These are phyloP conservation scores for Sapajus apella DNA, from an alignment of 2,113 vertebrate genomes.

Conservation along the genomic window DNA sequence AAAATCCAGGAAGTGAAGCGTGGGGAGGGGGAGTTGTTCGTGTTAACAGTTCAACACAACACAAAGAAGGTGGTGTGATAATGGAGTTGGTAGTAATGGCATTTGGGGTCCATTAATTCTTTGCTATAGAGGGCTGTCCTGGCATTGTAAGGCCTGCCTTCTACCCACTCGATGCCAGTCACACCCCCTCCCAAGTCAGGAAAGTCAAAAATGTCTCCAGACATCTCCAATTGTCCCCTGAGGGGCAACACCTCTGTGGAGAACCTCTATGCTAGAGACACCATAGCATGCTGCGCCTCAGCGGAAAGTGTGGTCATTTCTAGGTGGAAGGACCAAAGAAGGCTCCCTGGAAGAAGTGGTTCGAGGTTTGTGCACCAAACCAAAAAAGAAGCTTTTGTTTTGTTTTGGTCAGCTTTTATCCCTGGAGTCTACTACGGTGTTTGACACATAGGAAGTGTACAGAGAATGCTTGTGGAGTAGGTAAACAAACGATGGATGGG, in stretches of 20 bases:
- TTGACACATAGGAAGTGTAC: not conserved
- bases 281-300: rapidly evolving
- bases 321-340: not conserved
- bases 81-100: not conserved
- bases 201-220: not conserved
- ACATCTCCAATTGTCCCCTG: not conserved
- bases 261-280: not conserved
- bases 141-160: not conserved
- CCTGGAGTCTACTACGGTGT: not conserved
- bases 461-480: not conserved
- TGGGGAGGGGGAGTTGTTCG: rapidly evolving
- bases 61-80: not conserved
- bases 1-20: not conserved
- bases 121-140: not conserved
- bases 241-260: not conserved
- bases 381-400: not conserved
- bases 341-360: not conserved
- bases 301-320: not conserved
- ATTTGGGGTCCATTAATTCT: not conserved
- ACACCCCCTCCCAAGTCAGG: not conserved
- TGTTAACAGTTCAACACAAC: rapidly evolving
- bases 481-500: not conserved
- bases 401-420: not conserved
- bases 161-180: not conserved
- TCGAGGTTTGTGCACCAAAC: not conserved